Conservation (phyloP, 2,888 invertebrate genomes). For the Oligia latruncula region DNA sequence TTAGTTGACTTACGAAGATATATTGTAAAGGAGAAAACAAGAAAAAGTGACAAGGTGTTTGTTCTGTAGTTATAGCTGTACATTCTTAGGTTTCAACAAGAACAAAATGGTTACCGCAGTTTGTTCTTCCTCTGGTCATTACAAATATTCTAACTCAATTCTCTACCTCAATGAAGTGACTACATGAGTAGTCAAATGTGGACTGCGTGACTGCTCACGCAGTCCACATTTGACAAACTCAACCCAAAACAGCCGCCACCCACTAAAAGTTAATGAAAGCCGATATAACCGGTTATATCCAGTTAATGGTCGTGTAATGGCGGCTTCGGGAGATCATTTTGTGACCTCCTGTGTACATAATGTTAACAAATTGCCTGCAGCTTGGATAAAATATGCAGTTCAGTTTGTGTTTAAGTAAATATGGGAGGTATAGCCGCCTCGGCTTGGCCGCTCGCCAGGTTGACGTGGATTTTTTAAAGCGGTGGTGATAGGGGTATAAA, state of each 20-base stretch:
- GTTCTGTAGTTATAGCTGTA: background rate
- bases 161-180: conserved; percentile 15
- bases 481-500: conserved; percentile 26
- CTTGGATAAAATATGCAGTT: conserved; percentile 56
- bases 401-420: conserved; percentile 53
- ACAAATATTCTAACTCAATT: background rate
- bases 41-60: too few relatives aligned
- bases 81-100: background rate
- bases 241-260: conserved; percentile 55
- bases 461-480: conserved; percentile 41
- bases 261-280: conserved; percentile 70
- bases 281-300: conserved; percentile 58
- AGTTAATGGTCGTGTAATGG: conserved; percentile 60
- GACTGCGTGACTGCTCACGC: background rate
- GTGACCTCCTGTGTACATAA: conserved; percentile 56
- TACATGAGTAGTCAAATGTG: too few relatives aligned
- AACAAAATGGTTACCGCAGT: background rate
- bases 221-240: conserved; percentile 31
- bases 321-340: conserved; percentile 67
- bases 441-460: conserved; percentile 53
- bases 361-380: conserved; percentile 61
- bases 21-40: background rate
- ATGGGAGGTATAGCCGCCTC: conserved; percentile 41
- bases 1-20: background rate
- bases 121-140: background rate